Base-by-base conservation (phyloP, 2,113 vertebrate genomes). In the Oryzias javanicus region DNA sequence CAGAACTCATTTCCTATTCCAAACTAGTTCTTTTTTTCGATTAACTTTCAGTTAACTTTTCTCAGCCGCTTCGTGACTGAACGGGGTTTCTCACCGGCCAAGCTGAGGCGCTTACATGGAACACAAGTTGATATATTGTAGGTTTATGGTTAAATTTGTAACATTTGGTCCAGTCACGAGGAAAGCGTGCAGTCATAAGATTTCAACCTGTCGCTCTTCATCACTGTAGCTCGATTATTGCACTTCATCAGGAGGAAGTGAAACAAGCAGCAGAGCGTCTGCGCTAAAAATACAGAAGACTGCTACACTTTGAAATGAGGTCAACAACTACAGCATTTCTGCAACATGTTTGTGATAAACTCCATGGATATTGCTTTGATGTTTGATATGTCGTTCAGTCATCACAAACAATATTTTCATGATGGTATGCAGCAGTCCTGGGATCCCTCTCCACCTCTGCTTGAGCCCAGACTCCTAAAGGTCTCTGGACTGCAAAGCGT, bases 281-380 rank as follows among this genome's bases (percentile, higher is more conserved):
- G 67, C 55, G 63, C 68, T 63, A 68, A 60, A 42, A 46, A 61
- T 18, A 76, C 65, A 76, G 63, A 78, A 73, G 66, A 78, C 47
- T 4, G 60, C 75, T 78, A 76, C 75, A 77, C 19, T 62, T 60
- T 55, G 42, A 78, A 77, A 82, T 65, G 60, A 81, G 68, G 60
- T 82, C 67, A 58, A 81, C 65, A n/a, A 79, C 67, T 56, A 81
- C 73, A 68, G 70, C 49, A 63, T 67, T 47, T 79, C 68, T 79
- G 84, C 76, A 82, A 89, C 75, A 86, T 64, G 55, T 80, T 56
- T 41, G 53, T 49, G 48, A 65, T 75, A 55, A 56, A 72, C 58
- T 77, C 61, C 66, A 72, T 83, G 64, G 79, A 89, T 90, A 91
- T 91, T 91, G 89, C 90, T 91, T 88, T 84, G 64, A 82, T 67